These are phyloP conservation scores for Radopholus similis DNA, from an alignment of 1,140 invertebrate genomes.

Conservation along the genomic window DNA sequence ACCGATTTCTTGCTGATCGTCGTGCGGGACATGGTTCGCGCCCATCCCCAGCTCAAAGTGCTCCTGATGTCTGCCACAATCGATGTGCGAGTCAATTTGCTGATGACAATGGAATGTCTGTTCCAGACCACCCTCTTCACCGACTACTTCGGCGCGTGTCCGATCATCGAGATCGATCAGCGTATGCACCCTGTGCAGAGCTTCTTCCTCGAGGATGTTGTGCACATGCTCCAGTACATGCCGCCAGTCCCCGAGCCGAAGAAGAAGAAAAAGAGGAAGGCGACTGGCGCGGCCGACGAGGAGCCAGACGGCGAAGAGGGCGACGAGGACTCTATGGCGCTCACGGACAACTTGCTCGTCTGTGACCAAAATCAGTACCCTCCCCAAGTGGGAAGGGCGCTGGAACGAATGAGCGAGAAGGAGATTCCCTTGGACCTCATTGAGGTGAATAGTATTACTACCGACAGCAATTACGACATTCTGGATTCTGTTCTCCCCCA, in stretches of 20 bases:
- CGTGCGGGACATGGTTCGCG: slow-evolving; percentile 63
- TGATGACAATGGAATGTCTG: not conserved
- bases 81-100: slow-evolving; percentile 50
- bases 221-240: slow-evolving; percentile 46
- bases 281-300: slow-evolving; percentile 27
- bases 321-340: slow-evolving; percentile 18
- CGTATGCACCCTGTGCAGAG: slow-evolving; percentile 62
- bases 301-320: slow-evolving; percentile 27
- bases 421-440: slow-evolving; percentile 55
- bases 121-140: slow-evolving; percentile 59
- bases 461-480: no score
- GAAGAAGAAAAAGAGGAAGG: slow-evolving; percentile 26
- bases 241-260: slow-evolving; percentile 38
- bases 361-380: slow-evolving; percentile 21
- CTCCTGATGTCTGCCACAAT: slow-evolving; percentile 65
- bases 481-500: no score
- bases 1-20: slow-evolving; percentile 65
- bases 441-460: no score
- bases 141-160: slow-evolving; percentile 62
- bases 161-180: slow-evolving; percentile 63
- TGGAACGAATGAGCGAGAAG: slow-evolving; percentile 44
- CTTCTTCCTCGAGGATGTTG: slow-evolving; percentile 51
- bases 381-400: slow-evolving; percentile 29
- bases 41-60: slow-evolving; percentile 62
- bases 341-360: not conserved